Evolutionary conservation across 2,113 vertebrate genomes (phyloP).

Genomic region (Ceyx margarethae): DNA sequence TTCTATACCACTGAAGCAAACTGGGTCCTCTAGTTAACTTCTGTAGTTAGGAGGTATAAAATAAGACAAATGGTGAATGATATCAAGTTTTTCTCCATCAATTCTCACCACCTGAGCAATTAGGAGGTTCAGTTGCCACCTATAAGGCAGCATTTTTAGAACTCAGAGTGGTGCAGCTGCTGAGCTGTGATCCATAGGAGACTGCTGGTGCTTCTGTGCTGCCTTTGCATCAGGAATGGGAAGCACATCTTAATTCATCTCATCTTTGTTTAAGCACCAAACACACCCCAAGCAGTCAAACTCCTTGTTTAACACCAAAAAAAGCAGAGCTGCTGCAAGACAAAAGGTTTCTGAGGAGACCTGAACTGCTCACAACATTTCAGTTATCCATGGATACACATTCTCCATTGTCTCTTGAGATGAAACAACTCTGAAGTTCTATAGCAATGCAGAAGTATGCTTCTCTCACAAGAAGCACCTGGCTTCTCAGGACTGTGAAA

Average conservation of each 20-base stretch:
- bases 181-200: background rate
- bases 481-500: background rate
- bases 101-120: background rate
- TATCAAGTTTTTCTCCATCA: background rate
- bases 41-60: background rate
- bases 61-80: background rate
- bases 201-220: background rate
- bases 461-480: background rate
- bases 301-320: background rate
- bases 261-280: background rate
- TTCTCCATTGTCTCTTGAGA: background rate
- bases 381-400: background rate
- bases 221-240: background rate
- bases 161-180: background rate
- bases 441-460: background rate
- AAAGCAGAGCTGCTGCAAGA: background rate
- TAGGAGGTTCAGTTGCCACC: background rate
- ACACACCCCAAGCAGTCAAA: background rate
- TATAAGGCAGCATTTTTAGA: background rate
- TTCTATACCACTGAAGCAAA: background rate
- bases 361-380: background rate
- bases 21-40: background rate
- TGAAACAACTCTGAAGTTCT: background rate
- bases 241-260: background rate
- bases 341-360: background rate